Conservation (phyloP, 2,113 vertebrate genomes). For the Nibea albiflora region DNA sequence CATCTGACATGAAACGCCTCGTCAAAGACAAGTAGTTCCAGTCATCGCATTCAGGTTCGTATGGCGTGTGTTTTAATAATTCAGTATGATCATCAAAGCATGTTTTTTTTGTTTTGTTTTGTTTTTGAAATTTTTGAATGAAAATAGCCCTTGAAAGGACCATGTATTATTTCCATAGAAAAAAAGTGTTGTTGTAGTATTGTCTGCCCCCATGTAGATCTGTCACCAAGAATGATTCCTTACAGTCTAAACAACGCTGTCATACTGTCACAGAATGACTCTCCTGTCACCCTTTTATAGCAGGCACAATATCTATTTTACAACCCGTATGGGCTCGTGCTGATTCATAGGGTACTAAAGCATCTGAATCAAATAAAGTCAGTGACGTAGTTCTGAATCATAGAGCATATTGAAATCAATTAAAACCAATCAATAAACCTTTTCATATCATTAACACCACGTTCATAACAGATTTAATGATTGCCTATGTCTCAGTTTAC, state of each 20-base stretch:
- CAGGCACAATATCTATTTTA: conserved; percentile 57
- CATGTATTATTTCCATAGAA: no score
- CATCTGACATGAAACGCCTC: background rate
- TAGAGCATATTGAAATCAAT: conserved; percentile 9
- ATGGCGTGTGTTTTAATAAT: background rate
- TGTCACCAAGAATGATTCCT: conserved; percentile 33
- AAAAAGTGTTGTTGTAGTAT: background rate
- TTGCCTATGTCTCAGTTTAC: conserved; percentile 11
- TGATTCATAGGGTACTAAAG: conserved; percentile 53
- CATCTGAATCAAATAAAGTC: conserved; percentile 39
- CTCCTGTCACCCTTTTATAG: conserved; percentile 50
- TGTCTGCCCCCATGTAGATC: conserved; percentile 22
- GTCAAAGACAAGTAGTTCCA: background rate
- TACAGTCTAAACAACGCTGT: conserved; percentile 4
- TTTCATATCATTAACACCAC: background rate
- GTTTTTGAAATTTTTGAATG: no score
- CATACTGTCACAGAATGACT: conserved; percentile 37
- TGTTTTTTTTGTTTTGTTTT: background rate
- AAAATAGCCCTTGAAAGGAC: no score
- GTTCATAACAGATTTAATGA: conserved; percentile 22
- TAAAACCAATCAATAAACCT: conserved; percentile 5
- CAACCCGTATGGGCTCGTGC: conserved; percentile 20
- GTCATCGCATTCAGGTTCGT: background rate
- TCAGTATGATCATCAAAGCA: background rate
- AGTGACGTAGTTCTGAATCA: conserved; percentile 31